These are phyloP conservation scores for Aphidius gifuensis DNA, from an alignment of 1,140 invertebrate genomes.

Conservation along the genomic window DNA sequence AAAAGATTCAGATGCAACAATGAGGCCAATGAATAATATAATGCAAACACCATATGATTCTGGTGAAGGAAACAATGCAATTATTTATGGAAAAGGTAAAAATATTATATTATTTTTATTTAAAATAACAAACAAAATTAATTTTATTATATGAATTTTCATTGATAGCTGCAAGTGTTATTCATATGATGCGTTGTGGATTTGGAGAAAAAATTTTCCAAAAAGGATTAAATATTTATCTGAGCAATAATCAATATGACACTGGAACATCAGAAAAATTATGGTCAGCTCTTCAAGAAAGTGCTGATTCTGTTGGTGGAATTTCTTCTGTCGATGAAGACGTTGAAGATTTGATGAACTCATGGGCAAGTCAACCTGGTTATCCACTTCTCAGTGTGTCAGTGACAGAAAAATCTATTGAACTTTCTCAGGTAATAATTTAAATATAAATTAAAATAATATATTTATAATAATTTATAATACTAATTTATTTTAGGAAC, in stretches of 20 bases:
- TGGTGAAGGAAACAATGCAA: constrained; percentile 63
- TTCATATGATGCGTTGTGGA: constrained; percentile 73
- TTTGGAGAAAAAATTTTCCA: constrained; percentile 63
- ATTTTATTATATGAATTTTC: constrained; percentile 8
- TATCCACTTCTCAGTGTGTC: constrained; percentile 67
- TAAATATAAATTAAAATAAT: not conserved
- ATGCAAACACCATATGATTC: constrained; percentile 46
- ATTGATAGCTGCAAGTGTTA: constrained; percentile 60
- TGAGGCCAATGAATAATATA: constrained; percentile 41
- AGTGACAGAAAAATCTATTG: constrained; percentile 45
- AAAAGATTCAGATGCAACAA: constrained; percentile 29
- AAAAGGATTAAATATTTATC: constrained; percentile 58
- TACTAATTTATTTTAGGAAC: constrained; percentile 17
- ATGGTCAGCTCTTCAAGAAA: constrained; percentile 58
- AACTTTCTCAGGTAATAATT: constrained; percentile 50
- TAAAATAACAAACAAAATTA: not conserved
- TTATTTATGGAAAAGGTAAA: constrained; percentile 67
- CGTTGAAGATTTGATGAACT: constrained; percentile 58
- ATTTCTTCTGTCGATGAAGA: constrained; percentile 43
- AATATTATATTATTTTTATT: not conserved
- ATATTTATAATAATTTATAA: too few species aligned
- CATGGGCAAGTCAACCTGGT: constrained; percentile 70
- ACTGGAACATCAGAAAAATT: constrained; percentile 61
- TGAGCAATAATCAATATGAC: constrained; percentile 52
- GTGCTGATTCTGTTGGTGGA: constrained; percentile 42